Evolutionary conservation across 2,888 invertebrate genomes (phyloP).

Genomic region (Bugulina stolonifera): DNA sequence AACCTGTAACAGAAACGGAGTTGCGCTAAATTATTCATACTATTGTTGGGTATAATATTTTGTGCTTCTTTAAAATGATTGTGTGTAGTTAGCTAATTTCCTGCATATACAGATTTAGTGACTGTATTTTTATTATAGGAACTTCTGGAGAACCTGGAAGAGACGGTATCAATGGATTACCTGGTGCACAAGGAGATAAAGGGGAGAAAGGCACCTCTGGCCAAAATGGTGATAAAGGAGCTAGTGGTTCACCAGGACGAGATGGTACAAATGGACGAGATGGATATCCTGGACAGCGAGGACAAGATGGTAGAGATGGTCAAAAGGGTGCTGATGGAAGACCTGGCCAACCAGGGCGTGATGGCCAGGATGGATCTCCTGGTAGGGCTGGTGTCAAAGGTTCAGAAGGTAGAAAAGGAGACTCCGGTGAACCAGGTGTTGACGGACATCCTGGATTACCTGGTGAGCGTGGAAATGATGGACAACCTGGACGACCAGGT

Average conservation of each 20-base stretch:
- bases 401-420: background rate
- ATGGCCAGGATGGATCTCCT: slow-evolving; percentile 27
- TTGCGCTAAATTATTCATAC: slow-evolving; percentile 28
- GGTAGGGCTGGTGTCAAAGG: slow-evolving; percentile 4
- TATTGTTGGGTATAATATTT: slow-evolving; percentile 25
- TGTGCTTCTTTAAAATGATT: no score
- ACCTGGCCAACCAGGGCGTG: slow-evolving; percentile 3
- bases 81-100: no score
- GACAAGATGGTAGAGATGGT: slow-evolving; percentile 29
- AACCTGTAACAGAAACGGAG: background rate
- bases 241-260: background rate
- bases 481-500: background rate
- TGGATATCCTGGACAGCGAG: slow-evolving; percentile 30
- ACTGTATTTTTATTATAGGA: no score
- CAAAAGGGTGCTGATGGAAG: slow-evolving; percentile 23
- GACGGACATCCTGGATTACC: background rate
- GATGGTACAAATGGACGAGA: slow-evolving; percentile 30
- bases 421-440: background rate
- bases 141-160: slow-evolving; percentile 30
- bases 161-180: slow-evolving; percentile 27
- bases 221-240: slow-evolving; percentile 28
- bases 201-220: slow-evolving; percentile 37
- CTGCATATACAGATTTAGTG: no score
- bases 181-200: slow-evolving; percentile 30
- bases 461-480: background rate